A percentile compares a stretch with the other conserved stretches of the same genome.
phyloP scores from a whole-genome alignment of 2,797 vertebrate genomes.

The Chelon auratus region DNA sequence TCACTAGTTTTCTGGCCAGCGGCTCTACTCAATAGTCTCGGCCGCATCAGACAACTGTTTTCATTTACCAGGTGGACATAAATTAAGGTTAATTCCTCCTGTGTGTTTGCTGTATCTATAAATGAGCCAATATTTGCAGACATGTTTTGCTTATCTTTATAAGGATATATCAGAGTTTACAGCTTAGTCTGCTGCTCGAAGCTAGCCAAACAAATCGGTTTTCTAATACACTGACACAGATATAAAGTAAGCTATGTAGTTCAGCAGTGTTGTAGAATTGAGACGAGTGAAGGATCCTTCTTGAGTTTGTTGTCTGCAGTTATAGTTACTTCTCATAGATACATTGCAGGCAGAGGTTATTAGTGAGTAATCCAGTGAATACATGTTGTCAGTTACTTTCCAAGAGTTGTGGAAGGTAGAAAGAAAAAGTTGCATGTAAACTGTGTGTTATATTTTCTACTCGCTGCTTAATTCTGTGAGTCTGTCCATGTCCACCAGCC shows the following conservation, averaged over 20 bases:
- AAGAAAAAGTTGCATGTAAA: not conserved
- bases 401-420: too few species aligned
- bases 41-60: not conserved
- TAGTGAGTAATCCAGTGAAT: not conserved
- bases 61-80: not conserved
- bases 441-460: not conserved
- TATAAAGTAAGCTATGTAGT: too few species aligned
- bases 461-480: not conserved
- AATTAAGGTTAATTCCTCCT: not conserved
- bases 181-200: not conserved
- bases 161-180: not conserved
- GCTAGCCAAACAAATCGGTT: not conserved
- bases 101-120: not conserved
- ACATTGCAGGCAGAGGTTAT: too few species aligned
- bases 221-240: not conserved
- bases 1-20: not conserved
- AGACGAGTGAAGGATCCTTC: too few species aligned
- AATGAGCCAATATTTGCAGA: not conserved
- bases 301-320: too few species aligned
- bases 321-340: too few species aligned
- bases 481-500: slow-evolving; percentile 12
- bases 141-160: not conserved
- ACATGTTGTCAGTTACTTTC: not conserved
- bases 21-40: not conserved
- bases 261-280: too few species aligned